These are phyloP conservation scores for Octodon degus DNA, from an alignment of 2,113 vertebrate species.

Conservation along the genomic window DNA sequence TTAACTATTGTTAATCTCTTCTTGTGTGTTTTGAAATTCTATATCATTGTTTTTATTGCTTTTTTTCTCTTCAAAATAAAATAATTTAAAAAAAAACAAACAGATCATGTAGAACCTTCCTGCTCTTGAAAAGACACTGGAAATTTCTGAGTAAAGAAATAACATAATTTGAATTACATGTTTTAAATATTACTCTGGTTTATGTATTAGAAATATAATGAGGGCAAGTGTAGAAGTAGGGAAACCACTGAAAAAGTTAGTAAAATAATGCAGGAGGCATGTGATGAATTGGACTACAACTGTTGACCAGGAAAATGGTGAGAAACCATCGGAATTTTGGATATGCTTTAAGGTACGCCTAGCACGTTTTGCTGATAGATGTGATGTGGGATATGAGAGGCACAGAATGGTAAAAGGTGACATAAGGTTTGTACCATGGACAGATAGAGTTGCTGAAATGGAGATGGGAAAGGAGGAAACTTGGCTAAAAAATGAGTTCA, in stretches of 20 bases:
- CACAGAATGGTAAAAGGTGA: neutral
- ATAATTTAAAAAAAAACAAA: no score
- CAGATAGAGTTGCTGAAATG: neutral
- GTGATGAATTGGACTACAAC: neutral
- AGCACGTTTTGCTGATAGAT: neutral
- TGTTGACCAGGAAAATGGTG: neutral
- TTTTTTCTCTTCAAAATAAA: no score
- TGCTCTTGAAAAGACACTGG: neutral
- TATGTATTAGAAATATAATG: neutral
- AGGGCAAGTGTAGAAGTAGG: neutral
- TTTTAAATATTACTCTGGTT: neutral
- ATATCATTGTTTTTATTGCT: no score
- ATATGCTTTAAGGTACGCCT: neutral
- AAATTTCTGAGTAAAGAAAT: conserved; percentile 31
- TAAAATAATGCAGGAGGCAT: neutral
- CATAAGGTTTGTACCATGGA: neutral
- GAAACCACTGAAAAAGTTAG: neutral
- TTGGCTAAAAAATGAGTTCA: neutral
- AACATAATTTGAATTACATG: neutral
- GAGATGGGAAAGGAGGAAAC: neutral
- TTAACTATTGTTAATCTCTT: no score
- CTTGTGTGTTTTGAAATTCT: no score
- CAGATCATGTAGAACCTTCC: neutral
- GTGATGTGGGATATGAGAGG: neutral
- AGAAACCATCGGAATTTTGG: neutral